Percentiles rank a stretch among this genome's conserved stretches.
Conservation (phyloP, 2,888 invertebrate species). For the Agrypnus murinus region DNA sequence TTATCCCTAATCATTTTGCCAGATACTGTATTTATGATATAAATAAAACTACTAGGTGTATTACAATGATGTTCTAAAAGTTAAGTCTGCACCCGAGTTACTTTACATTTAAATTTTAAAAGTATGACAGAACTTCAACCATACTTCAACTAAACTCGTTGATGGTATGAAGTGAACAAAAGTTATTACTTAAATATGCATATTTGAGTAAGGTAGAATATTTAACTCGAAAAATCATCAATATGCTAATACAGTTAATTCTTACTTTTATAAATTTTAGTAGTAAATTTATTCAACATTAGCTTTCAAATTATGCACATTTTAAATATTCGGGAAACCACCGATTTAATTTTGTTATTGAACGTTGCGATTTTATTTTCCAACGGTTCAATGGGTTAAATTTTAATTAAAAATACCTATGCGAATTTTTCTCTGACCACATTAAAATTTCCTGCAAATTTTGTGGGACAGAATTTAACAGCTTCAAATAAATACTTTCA, state of each 20-base stretch:
- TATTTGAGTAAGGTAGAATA: conserved; percentile 52
- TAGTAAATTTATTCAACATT: conserved; percentile 32
- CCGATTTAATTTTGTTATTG: conserved; percentile 14
- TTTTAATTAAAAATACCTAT: not conserved
- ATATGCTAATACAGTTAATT: conserved; percentile 40
- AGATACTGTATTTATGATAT: conserved; percentile 1
- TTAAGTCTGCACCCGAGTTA: conserved; percentile 43
- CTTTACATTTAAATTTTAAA: conserved; percentile 51
- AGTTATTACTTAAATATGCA: conserved; percentile 52
- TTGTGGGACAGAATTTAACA: too few relatives aligned
- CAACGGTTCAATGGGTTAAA: not conserved
- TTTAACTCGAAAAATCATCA: conserved; percentile 38
- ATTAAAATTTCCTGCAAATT: not conserved
- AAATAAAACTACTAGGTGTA: conserved; percentile 12
- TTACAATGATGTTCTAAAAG: conserved; percentile 37
- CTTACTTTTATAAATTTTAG: conserved; percentile 35
- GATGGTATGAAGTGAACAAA: conserved; percentile 43
- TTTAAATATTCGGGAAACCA: conserved; percentile 24
- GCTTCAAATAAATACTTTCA: too few relatives aligned
- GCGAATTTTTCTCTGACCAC: not conserved
- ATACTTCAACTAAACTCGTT: conserved; percentile 46
- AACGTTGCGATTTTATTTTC: conserved; percentile 21
- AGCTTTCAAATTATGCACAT: conserved; percentile 29
- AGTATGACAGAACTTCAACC: conserved; percentile 47
- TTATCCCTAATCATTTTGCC: not conserved